Evolutionary conservation across 2,113 vertebrate species (phyloP).

Genomic region (Catharus minimus): DNA sequence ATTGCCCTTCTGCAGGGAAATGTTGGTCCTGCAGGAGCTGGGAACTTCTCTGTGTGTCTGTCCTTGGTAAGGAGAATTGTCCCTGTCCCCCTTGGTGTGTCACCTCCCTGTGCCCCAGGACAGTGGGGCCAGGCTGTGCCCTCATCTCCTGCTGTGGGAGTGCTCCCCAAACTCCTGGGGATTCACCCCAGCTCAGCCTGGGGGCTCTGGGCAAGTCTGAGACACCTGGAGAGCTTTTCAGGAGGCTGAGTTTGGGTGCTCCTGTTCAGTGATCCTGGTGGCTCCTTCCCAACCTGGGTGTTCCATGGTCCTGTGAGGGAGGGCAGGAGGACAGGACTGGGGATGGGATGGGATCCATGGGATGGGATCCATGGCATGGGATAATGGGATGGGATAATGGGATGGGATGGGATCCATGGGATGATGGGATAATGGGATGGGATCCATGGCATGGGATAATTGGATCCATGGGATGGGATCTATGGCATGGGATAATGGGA

Average conservation of each 20-base stretch:
- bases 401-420: no score
- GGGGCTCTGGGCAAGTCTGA: not conserved
- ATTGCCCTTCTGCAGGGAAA: not conserved
- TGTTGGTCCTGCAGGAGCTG: not conserved
- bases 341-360: no score
- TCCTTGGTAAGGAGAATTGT: not conserved
- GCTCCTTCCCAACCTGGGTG: not conserved
- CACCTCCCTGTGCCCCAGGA: accelerated
- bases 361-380: no score
- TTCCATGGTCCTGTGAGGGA: not conserved
- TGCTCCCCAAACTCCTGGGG: not conserved
- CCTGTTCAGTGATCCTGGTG: not conserved
- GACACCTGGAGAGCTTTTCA: not conserved
- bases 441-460: no score
- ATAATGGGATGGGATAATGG: no score
- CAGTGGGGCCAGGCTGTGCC: not conserved
- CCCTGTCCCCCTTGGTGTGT: not conserved
- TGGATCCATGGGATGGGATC: no score
- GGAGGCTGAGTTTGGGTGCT: not conserved
- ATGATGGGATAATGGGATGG: no score
- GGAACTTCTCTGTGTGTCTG: accelerated
- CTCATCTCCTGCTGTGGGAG: not conserved
- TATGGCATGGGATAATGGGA: no score
- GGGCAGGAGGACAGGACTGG: not conserved
- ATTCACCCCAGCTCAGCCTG: not conserved